Evolutionary conservation across 2,113 vertebrate species (phyloP), one percentile per base, ranked within the genome.

Genomic region (Aspidoscelis tigris): DNA sequence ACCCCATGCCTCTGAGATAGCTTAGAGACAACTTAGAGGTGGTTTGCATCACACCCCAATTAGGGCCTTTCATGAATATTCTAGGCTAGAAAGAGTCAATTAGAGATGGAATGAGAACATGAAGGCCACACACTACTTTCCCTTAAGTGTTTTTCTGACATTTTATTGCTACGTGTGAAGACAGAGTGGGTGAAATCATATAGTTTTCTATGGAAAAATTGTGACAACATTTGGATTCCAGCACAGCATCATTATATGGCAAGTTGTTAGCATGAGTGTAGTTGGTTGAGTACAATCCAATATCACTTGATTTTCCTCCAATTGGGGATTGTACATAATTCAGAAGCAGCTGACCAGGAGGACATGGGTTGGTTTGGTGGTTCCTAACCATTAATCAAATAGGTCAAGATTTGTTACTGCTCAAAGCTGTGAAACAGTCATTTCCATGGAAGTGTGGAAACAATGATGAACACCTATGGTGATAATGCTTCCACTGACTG

Each of bases 401-500:
- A 65, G 55, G 58, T 65, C 68, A 73, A 85, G 70, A 41, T 66
- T 80, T 85, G 77, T 55, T 79, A 77, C 70, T 74, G 24, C 41
- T 84, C 69, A 74, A 77, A 85, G 83, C 83, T 85, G 77, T 65
- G 77, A 16, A 80, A n/a, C 83, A 66, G 70, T 85, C 58, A 61
- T 61, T 61, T 79, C 44, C 69, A 80, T 24, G 47, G 58, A 80
- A 85, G 80, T 85, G 58, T 85, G 83, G 83, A 85, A 85, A 80
- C 58, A 71, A 85, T 85, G 77, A 85, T 80, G 83, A 80, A 85
- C 83, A 85, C 83, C 83, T 85, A 85, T 53, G 70, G 83, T 80
- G 77, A 85, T 80, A 85, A 85, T 85, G 58, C 70, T 80, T 80
- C 70, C 77, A 79, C 44, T 22, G 70, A 71, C 83, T 66, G 70